Conservation (phyloP, 2,113 vertebrate genomes). For the Speoplatyrhinus poulsoni region DNA sequence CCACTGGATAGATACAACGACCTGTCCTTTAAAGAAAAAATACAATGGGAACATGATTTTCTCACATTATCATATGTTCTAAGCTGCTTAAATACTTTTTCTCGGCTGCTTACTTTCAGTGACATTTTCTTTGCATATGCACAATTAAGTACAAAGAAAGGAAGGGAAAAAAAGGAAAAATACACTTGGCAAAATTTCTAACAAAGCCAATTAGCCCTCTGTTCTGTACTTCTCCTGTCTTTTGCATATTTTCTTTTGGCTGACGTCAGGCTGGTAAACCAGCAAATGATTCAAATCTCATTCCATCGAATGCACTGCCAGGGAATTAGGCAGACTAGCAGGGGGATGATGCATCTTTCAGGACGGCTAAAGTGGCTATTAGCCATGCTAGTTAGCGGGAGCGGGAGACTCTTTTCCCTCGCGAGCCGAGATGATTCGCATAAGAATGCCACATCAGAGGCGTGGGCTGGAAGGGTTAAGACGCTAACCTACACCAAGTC, state of each 20-base stretch:
- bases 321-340: conserved; percentile 58
- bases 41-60: too few relatives aligned
- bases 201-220: background rate
- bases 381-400: conserved; percentile 45
- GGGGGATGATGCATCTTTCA: conserved; percentile 55
- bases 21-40: too few relatives aligned
- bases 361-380: conserved; percentile 45
- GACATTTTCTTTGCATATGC: too few relatives aligned
- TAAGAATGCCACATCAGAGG: background rate
- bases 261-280: conserved; percentile 55
- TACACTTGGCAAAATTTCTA: too few relatives aligned
- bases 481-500: background rate
- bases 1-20: too few relatives aligned
- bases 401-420: conserved; percentile 24
- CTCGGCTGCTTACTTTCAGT: too few relatives aligned
- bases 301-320: conserved; percentile 40
- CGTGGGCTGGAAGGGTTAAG: conserved; percentile 26
- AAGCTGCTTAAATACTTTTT: too few relatives aligned
- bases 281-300: conserved; percentile 35
- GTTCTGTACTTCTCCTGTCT: background rate
- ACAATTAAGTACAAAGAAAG: too few relatives aligned
- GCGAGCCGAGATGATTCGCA: background rate
- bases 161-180: too few relatives aligned
- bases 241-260: conserved; percentile 2
- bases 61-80: too few relatives aligned